Percentiles rank a stretch among this genome's conserved stretches.
Evolutionary conservation across 1,140 invertebrate genomes (phyloP).

Genomic region (Solenopsis fugax): DNA sequence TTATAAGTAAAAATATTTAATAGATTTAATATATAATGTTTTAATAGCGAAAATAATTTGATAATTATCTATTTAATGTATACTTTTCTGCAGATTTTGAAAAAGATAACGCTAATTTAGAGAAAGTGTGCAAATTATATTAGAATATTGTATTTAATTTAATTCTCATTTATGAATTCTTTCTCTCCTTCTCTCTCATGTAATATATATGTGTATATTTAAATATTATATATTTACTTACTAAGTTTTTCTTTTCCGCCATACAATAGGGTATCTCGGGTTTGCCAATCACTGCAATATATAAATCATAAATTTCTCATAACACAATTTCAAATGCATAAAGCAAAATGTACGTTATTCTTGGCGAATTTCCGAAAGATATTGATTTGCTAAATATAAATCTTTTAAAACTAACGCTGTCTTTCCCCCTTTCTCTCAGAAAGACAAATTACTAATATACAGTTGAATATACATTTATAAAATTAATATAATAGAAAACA

Average conservation of each 20-base stretch:
- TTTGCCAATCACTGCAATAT: background rate
- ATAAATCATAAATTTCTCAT: background rate
- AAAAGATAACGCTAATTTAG: too few relatives aligned
- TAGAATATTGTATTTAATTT: too few relatives aligned
- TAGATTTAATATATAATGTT: background rate
- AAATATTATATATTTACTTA: conserved; percentile 3
- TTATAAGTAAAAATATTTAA: background rate
- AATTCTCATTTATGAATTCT: background rate
- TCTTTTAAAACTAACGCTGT: background rate
- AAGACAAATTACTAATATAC: background rate
- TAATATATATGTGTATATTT: too few relatives aligned
- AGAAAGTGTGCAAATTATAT: too few relatives aligned
- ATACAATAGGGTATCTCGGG: background rate
- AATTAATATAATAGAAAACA: too few relatives aligned
- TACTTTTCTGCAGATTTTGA: too few relatives aligned
- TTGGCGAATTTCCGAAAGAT: background rate
- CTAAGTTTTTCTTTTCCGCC: background rate
- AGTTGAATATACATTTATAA: background rate
- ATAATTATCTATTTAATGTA: too few relatives aligned
- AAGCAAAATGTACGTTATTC: background rate
- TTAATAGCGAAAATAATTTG: background rate
- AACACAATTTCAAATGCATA: background rate
- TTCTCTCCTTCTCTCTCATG: background rate
- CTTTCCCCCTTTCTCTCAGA: background rate
- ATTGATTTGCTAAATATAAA: background rate